A percentile compares a stretch with the other conserved stretches of the same genome.
Conservation (phyloP, 1,140 invertebrate species). For the Cryptotermes secundus region DNA sequence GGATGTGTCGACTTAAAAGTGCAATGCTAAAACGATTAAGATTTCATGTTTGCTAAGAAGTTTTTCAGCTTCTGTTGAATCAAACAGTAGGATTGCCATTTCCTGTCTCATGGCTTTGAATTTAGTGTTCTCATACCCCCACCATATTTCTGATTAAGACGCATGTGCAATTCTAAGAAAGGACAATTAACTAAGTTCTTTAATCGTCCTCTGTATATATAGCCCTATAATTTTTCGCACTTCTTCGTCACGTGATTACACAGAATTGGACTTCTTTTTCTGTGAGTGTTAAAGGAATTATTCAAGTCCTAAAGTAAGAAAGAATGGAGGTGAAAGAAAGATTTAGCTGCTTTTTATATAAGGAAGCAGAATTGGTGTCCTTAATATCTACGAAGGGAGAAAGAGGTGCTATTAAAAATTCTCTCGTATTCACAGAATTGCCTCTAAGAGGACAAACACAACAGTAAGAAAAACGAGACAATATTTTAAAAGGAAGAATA, state of each 20-base stretch:
- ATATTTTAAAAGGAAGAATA: neutral
- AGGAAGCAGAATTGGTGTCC: slow-evolving; percentile 7
- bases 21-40: neutral
- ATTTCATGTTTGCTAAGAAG: neutral
- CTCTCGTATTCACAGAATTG: neutral
- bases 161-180: neutral
- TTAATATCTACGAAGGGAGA: neutral
- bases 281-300: neutral
- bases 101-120: neutral
- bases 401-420: neutral
- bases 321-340: neutral
- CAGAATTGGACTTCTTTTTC: neutral
- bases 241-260: neutral
- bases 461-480: neutral
- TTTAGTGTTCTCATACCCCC: neutral
- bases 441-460: neutral
- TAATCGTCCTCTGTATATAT: neutral
- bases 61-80: neutral
- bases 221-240: neutral
- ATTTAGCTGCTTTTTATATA: neutral
- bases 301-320: neutral
- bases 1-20: neutral
- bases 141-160: neutral
- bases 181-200: neutral
- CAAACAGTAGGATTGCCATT: slow-evolving; percentile 11